Base-by-base conservation (phyloP, 2,888 invertebrate species). In the Dynastes grantii region DNA sequence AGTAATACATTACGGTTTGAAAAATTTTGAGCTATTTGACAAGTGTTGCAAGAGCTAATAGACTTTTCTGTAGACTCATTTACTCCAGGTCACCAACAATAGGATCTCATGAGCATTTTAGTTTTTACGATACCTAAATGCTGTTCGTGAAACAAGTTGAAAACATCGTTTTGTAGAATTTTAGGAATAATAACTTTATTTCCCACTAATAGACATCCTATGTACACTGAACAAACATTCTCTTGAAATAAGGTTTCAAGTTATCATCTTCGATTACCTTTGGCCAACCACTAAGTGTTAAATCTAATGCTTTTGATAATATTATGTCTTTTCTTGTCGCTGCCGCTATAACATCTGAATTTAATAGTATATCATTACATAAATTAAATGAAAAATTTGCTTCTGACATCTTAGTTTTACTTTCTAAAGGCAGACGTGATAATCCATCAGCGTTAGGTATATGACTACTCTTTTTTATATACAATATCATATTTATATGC, bases 401-500 rank as follows among this genome's bases (percentile, higher is more conserved):
- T 49, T 71, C 55, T 3, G 53, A 53, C 16, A 71, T 32, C 9
- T 71, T 29, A 22, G 53, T 71, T 16, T 9, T 53, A 71, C n/a
- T 53, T 16, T 51, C 53, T 55, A 71, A 13, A 9, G 71, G 71
- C 22, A 22, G 22, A 22, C 22, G 22, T 71, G 71, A 71, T 71
- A 53, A 71, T 22, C n/a, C 71, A 32, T 71, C 71, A 11, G 71
- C 53, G 11, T 71, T 71, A 16, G 22, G 22, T 27, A 71, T 55
- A 32, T 55, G n/a, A 11, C 53, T 55, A 53, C 71, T 55, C 32
- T 71, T 71, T 71, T 53, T 71, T 22, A 65, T 82, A 81, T 13
- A 63, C 58, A 29, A 83, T 81, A 53, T 53, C 13, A 16, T 53
- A 53, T 5, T 81, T 55, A 79, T 82, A 83, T 29, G 75, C 82